These are phyloP conservation scores for Drosophila algonquin DNA, from an alignment of 2,888 invertebrate genomes.

Conservation along the genomic window DNA sequence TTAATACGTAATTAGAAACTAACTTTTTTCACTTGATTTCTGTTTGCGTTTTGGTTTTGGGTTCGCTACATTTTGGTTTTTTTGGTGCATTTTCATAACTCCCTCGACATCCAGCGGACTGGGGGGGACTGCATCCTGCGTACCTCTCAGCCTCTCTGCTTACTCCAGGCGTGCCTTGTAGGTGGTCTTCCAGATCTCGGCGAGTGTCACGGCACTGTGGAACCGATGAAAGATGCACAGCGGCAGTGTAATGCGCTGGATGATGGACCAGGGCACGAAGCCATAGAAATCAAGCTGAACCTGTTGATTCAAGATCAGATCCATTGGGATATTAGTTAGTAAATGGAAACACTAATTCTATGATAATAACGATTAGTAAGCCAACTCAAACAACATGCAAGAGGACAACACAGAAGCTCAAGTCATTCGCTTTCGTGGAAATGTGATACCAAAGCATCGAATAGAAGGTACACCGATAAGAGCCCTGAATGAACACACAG, in stretches of 20 bases:
- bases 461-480: conserved; percentile 8
- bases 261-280: conserved; percentile 95
- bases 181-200: conserved; percentile 98
- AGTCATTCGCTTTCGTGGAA: not conserved
- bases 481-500: not conserved
- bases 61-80: conserved; percentile 36
- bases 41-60: conserved; percentile 32
- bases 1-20: conserved; percentile 73
- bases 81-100: conserved; percentile 67
- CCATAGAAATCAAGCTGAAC: conserved; percentile 96
- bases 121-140: conserved; percentile 11
- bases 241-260: conserved; percentile 95
- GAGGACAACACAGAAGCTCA: not conserved
- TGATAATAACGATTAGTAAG: not conserved
- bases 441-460: not conserved
- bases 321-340: not conserved
- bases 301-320: conserved; percentile 78
- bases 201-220: conserved; percentile 96
- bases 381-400: conserved; percentile 32
- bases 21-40: conserved; percentile 58
- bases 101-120: conserved; percentile 11
- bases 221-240: conserved; percentile 98
- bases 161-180: conserved; percentile 96
- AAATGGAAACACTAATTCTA: not conserved
- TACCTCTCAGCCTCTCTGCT: conserved; percentile 73